Evolutionary conservation across 2,888 invertebrate genomes (phyloP).

Genomic region (Abrostola triplasia): DNA sequence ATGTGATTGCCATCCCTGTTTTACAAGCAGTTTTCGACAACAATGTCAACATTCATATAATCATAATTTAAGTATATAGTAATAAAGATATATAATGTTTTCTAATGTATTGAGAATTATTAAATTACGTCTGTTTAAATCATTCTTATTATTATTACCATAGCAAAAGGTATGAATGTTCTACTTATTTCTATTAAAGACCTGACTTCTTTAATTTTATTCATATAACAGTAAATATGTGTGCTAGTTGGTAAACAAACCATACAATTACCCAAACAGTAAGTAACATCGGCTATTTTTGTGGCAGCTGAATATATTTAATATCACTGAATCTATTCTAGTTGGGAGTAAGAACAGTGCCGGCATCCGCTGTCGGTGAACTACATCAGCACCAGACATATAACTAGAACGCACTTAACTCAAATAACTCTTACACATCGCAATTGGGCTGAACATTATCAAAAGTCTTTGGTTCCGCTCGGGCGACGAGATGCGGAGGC

Average conservation of each 20-base stretch:
- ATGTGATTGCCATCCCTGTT: no score
- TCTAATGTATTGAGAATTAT: no score
- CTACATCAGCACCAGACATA: conserved; percentile 30
- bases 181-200: no score
- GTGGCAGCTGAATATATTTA: neutral
- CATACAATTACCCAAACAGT: neutral
- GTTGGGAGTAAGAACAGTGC: conserved; percentile 12
- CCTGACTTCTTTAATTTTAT: no score
- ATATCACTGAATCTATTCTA: conserved; percentile 16
- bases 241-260: neutral
- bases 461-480: conserved; percentile 67
- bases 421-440: conserved; percentile 70
- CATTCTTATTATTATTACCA: no score
- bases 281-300: conserved; percentile 5
- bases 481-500: conserved; percentile 61
- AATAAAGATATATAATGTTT: no score
- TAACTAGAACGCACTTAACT: conserved; percentile 35
- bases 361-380: conserved; percentile 5
- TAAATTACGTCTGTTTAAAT: no score
- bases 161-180: no score
- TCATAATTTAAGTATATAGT: no score
- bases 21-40: no score
- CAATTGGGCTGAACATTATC: conserved; percentile 65
- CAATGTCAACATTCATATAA: no score
- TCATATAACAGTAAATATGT: neutral